Conservation (phyloP, 2,888 invertebrate genomes). For the Prosapia bicincta region DNA sequence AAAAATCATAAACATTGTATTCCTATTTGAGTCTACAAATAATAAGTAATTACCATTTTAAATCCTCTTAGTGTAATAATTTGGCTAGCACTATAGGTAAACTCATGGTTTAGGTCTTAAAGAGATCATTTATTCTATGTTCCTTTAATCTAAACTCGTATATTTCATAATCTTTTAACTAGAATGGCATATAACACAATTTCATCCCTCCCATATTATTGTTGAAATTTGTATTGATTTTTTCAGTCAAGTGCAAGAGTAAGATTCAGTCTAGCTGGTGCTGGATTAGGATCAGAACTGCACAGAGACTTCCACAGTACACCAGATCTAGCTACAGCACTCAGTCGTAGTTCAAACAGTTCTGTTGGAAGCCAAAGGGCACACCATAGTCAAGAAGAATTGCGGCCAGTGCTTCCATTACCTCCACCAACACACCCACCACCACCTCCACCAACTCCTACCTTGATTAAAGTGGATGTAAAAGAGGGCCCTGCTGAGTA, state of each 20-base stretch:
- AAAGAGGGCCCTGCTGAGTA: constrained; percentile 22
- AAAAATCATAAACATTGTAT: too few relatives aligned
- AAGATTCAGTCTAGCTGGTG: constrained; percentile 50
- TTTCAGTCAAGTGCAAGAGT: constrained; percentile 52
- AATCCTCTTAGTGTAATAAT: too few relatives aligned
- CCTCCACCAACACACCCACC: constrained; percentile 38
- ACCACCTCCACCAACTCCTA: constrained; percentile 70
- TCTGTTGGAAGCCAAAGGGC: constrained; percentile 9
- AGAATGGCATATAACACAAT: too few relatives aligned
- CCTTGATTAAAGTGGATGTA: constrained; percentile 63
- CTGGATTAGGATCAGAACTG: constrained; percentile 53
- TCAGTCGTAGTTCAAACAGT: constrained; percentile 6
- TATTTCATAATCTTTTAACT: too few relatives aligned
- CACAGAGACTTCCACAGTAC: constrained; percentile 86
- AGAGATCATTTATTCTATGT: too few relatives aligned
- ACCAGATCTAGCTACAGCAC: constrained; percentile 61
- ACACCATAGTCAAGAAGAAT: constrained; percentile 36
- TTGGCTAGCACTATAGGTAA: too few relatives aligned
- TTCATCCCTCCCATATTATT: too few relatives aligned
- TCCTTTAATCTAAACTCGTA: too few relatives aligned
- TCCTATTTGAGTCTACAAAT: too few relatives aligned
- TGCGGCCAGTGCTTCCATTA: constrained; percentile 30
- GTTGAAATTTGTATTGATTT: too few relatives aligned
- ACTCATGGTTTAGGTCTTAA: too few relatives aligned
- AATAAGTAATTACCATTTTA: too few relatives aligned